Evolutionary conservation across 2,888 invertebrate genomes (phyloP).

Genomic region (Ophion costatus): DNA sequence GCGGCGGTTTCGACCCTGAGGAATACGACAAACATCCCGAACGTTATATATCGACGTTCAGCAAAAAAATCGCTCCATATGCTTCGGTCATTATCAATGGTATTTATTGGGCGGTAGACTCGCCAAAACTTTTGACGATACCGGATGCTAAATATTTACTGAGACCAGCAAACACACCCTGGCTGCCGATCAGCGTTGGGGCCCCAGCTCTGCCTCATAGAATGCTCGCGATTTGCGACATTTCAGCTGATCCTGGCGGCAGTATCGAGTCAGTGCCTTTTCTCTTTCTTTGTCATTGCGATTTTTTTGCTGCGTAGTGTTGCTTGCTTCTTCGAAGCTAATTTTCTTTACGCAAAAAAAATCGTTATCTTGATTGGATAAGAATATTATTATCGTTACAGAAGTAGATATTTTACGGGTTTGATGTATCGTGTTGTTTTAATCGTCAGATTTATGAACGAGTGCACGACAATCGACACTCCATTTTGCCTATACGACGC

Average conservation of each 20-base stretch:
- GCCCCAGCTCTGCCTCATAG: constrained; percentile 95
- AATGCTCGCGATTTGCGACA: constrained; percentile 98
- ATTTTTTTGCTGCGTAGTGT: not conserved
- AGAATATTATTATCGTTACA: not conserved
- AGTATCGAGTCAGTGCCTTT: constrained; percentile 90
- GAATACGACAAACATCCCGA: constrained; percentile 97
- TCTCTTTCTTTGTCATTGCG: not conserved
- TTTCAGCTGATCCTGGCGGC: constrained; percentile 99
- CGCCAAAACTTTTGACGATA: constrained; percentile 97
- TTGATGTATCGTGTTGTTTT: not conserved
- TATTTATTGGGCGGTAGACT: constrained; percentile 99
- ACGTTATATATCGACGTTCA: constrained; percentile 97
- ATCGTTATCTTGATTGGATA: not conserved
- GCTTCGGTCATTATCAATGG: constrained; percentile 98
- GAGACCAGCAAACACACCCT: constrained; percentile 94
- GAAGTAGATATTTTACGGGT: not conserved
- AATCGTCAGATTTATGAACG: constrained; percentile 93
- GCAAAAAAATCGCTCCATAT: constrained; percentile 98
- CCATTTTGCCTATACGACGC: constrained; percentile 99
- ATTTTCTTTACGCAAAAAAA: not conserved
- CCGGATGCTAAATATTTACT: constrained; percentile 98
- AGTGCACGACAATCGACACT: constrained; percentile 99
- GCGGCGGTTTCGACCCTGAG: constrained; percentile 94
- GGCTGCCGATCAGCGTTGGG: constrained; percentile 95
- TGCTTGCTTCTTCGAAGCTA: not conserved